Evolutionary conservation across 2,113 vertebrate genomes (phyloP).

Genomic region (Nycticryphes semicollaris): DNA sequence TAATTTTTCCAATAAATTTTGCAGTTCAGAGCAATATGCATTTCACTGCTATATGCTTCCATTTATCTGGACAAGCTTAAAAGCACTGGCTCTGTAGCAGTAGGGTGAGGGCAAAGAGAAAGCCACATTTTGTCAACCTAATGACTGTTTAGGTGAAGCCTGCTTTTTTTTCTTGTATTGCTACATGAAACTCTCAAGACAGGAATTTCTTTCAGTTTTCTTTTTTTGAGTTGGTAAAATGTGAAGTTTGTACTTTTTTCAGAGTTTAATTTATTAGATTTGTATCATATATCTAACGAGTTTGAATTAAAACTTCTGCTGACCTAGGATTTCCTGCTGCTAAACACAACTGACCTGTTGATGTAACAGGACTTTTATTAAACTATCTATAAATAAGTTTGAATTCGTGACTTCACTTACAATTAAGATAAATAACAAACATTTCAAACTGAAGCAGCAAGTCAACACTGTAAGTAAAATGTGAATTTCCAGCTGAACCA

Average conservation of each 20-base stretch:
- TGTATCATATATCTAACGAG: background rate
- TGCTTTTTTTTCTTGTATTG: background rate
- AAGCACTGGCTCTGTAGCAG: background rate
- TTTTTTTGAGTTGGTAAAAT: background rate
- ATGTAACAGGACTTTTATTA: background rate
- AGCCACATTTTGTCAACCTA: background rate
- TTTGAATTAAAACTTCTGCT: background rate
- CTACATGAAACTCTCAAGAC: background rate
- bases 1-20: background rate
- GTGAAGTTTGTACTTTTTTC: background rate
- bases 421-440: background rate
- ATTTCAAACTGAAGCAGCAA: background rate
- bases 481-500: background rate
- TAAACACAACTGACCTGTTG: background rate
- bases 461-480: background rate
- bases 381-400: background rate
- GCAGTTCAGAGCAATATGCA: background rate
- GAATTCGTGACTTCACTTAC: background rate
- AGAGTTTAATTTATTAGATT: background rate
- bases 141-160: background rate
- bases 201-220: background rate
- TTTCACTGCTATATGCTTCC: background rate
- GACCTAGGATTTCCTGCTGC: background rate
- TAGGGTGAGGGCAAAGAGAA: background rate
- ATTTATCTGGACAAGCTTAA: background rate